Evolutionary conservation across 2,113 vertebrate genomes (phyloP).

Genomic region (Siniperca knerii): DNA sequence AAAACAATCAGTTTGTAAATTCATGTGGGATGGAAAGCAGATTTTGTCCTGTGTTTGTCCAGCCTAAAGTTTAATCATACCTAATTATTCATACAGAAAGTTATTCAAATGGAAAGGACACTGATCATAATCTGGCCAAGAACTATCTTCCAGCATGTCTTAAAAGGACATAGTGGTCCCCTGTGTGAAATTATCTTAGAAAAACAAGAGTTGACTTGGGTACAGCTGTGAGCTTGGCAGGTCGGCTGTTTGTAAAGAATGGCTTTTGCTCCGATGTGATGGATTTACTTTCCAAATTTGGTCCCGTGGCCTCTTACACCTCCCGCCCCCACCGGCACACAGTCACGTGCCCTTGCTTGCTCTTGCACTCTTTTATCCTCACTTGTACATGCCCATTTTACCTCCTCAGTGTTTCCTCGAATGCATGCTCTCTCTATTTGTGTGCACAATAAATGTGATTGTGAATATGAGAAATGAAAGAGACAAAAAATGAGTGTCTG

Average conservation of each 20-base stretch:
- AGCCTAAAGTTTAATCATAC: constrained; percentile 10
- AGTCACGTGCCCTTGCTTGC: not conserved
- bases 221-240: constrained; percentile 33
- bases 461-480: constrained; percentile 3
- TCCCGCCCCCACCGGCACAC: not conserved
- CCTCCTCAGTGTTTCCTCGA: constrained; percentile 6
- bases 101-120: constrained; percentile 12
- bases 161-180: constrained; percentile 35
- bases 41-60: not conserved
- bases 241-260: constrained; percentile 43
- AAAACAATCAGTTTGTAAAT: not conserved
- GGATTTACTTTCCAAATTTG: constrained; percentile 60
- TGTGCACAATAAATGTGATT: not conserved
- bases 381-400: not conserved
- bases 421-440: not conserved
- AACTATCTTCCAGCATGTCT: constrained; percentile 10
- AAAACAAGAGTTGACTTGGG: constrained; percentile 21
- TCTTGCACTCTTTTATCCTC: not conserved
- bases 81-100: not conserved
- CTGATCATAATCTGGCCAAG: not conserved
- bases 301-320: not conserved
- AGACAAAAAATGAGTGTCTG: not conserved
- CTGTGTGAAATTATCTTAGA: constrained; percentile 28
- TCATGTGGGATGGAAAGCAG: constrained; percentile 1
- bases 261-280: constrained; percentile 12